Conservation (phyloP, 2,888 invertebrate species). For the Tenthredo notha region DNA sequence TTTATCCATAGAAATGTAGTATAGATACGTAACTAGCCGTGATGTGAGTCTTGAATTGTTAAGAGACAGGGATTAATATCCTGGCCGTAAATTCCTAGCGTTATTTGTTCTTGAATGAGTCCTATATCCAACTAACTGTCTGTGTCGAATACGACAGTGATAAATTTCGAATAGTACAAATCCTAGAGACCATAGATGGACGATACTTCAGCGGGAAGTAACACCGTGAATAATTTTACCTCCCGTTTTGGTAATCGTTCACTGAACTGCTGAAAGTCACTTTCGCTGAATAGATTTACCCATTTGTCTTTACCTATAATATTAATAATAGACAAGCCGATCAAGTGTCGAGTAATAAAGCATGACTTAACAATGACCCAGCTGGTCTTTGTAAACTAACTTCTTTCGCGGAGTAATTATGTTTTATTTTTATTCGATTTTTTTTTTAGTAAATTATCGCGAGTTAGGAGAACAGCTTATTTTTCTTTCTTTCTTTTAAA, state of each 20-base stretch:
- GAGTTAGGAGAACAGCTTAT: too few species aligned
- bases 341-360: not conserved
- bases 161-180: slow-evolving; percentile 16
- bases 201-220: slow-evolving; percentile 11
- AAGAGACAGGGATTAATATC: slow-evolving; percentile 31
- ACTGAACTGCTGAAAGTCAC: slow-evolving; percentile 3
- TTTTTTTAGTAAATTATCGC: too few species aligned
- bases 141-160: not conserved
- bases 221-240: not conserved
- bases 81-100: slow-evolving; percentile 3
- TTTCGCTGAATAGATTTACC: not conserved
- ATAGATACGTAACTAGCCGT: not conserved
- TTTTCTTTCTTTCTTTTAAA: not conserved
- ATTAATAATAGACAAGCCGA: not conserved
- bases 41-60: not conserved
- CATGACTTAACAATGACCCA: not conserved
- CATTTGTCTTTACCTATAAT: not conserved
- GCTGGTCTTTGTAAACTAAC: not conserved
- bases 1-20: not conserved
- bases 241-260: slow-evolving; percentile 28
- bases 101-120: slow-evolving; percentile 6
- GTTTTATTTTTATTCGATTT: too few species aligned
- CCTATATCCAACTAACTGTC: not conserved
- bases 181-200: not conserved
- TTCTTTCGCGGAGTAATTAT: not conserved